These are phyloP conservation scores for Forpus xanthops DNA, from an alignment of 2,797 vertebrate genomes.

Conservation along the genomic window DNA sequence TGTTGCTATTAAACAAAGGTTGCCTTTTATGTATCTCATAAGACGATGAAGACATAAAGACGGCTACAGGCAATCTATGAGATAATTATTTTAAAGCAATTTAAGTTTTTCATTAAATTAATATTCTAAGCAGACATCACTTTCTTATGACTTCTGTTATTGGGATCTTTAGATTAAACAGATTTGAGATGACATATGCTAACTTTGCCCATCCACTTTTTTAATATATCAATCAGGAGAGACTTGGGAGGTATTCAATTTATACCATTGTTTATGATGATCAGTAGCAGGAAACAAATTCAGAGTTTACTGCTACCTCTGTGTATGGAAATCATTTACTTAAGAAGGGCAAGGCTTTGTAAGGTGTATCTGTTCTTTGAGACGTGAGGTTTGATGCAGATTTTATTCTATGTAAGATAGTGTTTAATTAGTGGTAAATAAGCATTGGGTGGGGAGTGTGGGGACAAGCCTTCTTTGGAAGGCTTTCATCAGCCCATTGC, in stretches of 20 bases:
- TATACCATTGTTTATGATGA: not conserved
- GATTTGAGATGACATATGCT: not conserved
- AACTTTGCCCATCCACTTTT: not conserved
- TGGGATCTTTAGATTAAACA: not conserved
- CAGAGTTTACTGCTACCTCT: not conserved
- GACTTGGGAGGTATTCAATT: not conserved
- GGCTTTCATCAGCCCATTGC: not conserved
- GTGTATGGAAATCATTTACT: not conserved
- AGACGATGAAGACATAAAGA: not conserved
- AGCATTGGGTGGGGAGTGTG: not conserved
- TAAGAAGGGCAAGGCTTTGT: not conserved
- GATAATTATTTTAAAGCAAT: conserved; percentile 14
- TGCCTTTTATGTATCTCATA: conserved; percentile 64
- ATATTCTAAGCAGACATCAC: not conserved
- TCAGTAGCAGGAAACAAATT: not conserved
- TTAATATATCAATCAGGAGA: not conserved
- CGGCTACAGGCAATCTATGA: not conserved
- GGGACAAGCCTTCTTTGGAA: not conserved
- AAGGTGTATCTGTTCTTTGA: not conserved
- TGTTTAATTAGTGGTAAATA: not conserved
- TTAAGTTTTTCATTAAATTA: conserved; percentile 7
- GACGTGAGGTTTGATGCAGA: not conserved
- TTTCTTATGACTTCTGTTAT: not conserved
- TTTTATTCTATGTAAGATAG: not conserved
- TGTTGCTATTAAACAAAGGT: conserved; percentile 70